Conservation (phyloP, 2,113 vertebrate species). For the Entelurus aequoreus region DNA sequence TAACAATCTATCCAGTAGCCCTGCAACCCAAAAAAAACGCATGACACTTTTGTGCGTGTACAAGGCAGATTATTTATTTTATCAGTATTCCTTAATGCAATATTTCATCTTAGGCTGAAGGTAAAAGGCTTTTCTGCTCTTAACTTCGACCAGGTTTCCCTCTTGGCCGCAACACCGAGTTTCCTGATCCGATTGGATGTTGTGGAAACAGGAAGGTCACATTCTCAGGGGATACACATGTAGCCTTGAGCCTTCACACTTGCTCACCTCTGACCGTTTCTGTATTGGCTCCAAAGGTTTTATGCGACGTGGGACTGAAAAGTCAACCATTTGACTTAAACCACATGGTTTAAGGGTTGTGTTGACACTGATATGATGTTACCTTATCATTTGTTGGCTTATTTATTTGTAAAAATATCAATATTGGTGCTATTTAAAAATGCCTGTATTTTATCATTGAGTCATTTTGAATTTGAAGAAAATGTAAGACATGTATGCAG, state of each 20-base stretch:
- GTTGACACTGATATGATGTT: not conserved
- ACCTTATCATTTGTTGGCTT: not conserved
- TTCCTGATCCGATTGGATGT: constrained; percentile 58
- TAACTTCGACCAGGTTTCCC: constrained; percentile 52
- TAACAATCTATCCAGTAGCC: not conserved
- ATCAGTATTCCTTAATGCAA: not conserved
- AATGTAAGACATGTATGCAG: not conserved
- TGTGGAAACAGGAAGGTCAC: constrained; percentile 60
- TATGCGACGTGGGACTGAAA: not conserved
- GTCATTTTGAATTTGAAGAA: not conserved
- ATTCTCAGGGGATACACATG: constrained; percentile 38
- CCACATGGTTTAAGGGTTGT: not conserved
- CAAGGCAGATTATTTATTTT: not conserved
- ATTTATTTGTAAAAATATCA: too few species aligned
- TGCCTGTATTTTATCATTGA: not conserved
- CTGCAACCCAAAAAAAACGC: not conserved
- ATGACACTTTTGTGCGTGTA: not conserved
- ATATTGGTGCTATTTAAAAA: too few species aligned
- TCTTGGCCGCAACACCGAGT: constrained; percentile 39
- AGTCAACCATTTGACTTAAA: not conserved
- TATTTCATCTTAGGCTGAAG: constrained; percentile 2
- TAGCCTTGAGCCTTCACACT: constrained; percentile 53
- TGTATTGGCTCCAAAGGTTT: constrained; percentile 5
- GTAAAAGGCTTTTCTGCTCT: constrained; percentile 20
- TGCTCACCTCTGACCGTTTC: constrained; percentile 26